These are phyloP conservation scores for Rhegmatorhina hoffmannsi DNA, from an alignment of 2,113 vertebrate species.

Conservation along the genomic window DNA sequence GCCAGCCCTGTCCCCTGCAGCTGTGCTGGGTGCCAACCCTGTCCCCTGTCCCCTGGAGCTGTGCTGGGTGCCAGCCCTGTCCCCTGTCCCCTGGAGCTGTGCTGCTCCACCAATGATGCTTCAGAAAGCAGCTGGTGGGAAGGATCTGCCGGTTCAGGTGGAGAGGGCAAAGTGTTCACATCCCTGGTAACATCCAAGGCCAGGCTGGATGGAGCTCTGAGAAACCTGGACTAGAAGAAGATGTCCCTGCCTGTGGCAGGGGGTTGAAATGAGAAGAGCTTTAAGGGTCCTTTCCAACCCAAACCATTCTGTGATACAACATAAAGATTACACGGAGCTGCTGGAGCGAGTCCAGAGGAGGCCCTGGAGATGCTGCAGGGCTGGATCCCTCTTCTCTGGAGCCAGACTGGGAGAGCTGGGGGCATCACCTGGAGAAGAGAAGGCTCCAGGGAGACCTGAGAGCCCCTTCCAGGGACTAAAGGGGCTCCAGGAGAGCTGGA, in stretches of 20 bases:
- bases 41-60: no score
- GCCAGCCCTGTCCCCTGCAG: no score
- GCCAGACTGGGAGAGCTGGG: not conserved
- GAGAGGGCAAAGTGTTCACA: not conserved
- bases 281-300: not conserved
- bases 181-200: not conserved
- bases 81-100: not conserved
- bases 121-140: not conserved
- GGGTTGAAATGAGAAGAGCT: not conserved
- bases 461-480: not conserved
- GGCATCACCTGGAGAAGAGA: not conserved
- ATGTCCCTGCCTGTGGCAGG: not conserved
- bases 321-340: not conserved
- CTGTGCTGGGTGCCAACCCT: no score
- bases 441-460: not conserved
- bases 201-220: not conserved
- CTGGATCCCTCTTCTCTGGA: not conserved
- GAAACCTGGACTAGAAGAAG: not conserved
- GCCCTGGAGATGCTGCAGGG: not conserved
- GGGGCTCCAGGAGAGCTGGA: no score
- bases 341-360: not conserved
- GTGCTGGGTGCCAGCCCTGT: no score
- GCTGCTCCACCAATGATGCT: not conserved
- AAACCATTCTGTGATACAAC: not conserved
- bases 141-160: not conserved